These are phyloP conservation scores for Tachyglossus aculeatus DNA, from an alignment of 2,797 vertebrate genomes.

Conservation along the genomic window DNA sequence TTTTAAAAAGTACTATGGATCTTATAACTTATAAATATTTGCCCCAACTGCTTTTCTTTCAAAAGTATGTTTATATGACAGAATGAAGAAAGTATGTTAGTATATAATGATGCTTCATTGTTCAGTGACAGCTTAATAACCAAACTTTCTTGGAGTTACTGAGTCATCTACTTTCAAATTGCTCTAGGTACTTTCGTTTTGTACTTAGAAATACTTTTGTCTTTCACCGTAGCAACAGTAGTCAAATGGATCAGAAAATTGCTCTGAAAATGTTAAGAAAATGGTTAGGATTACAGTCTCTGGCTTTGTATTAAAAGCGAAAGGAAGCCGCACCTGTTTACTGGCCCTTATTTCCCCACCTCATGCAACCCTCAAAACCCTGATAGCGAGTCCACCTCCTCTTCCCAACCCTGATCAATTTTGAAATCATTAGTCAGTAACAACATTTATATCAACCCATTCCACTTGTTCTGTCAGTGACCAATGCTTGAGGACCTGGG, in stretches of 20 bases:
- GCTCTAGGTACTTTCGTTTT: neutral
- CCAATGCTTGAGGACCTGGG: too few relatives aligned
- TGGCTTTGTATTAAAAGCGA: neutral
- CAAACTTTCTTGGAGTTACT: neutral
- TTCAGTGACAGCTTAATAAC: neutral
- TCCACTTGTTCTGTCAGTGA: too few relatives aligned
- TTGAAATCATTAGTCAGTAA: too few relatives aligned
- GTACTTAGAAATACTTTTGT: constrained; percentile 4
- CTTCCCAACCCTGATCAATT: neutral
- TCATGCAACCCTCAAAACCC: neutral
- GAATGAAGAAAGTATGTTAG: constrained; percentile 26
- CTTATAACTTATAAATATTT: constrained; percentile 26
- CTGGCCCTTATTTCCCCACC: too few relatives aligned
- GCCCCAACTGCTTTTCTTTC: neutral
- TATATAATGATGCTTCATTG: neutral
- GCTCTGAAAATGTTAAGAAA: constrained; percentile 5
- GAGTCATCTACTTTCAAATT: neutral
- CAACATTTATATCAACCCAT: too few relatives aligned
- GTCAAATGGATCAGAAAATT: neutral
- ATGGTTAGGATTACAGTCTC: neutral
- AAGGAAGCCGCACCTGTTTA: neutral
- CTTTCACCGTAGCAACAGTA: neutral
- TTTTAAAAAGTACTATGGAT: constrained; percentile 36
- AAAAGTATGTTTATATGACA: neutral
- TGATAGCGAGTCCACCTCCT: neutral